A percentile compares a stretch with the other conserved stretches of the same genome.
These are phyloP conservation scores for Hydrochoerus hydrochaeris DNA, from an alignment of 2,113 vertebrate species.

Conservation along the genomic window DNA sequence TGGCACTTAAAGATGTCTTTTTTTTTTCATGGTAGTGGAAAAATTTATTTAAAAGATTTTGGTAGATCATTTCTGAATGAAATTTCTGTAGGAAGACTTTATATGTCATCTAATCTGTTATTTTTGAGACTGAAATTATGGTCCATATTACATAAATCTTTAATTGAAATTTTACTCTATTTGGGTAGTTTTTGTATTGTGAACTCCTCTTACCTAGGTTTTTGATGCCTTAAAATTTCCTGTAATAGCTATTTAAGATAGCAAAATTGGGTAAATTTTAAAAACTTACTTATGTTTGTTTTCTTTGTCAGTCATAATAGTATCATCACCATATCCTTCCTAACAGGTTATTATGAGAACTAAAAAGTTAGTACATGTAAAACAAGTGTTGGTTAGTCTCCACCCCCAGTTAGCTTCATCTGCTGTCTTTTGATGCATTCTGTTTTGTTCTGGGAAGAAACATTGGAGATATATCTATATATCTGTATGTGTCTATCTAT, in stretches of 20 bases:
- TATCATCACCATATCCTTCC: background rate
- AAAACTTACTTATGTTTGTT: background rate
- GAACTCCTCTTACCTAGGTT: background rate
- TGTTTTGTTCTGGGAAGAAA: constrained; percentile 10
- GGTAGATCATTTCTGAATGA: background rate
- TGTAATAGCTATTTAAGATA: background rate
- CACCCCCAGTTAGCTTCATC: background rate
- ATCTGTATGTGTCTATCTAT: no score
- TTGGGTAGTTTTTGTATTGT: background rate
- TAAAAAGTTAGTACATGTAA: background rate
- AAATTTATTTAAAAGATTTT: constrained; percentile 40
- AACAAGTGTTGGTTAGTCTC: background rate
- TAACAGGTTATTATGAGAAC: constrained; percentile 35
- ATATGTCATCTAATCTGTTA: background rate
- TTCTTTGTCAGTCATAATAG: background rate
- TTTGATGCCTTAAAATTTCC: background rate
- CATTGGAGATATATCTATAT: background rate
- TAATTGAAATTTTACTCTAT: constrained; percentile 16
- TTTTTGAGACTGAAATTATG: background rate
- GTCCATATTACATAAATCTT: background rate
- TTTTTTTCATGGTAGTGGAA: background rate
- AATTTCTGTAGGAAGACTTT: constrained; percentile 11
- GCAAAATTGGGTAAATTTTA: background rate
- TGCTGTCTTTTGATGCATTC: background rate
- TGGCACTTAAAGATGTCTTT: constrained; percentile 3